Evolutionary conservation across 2,888 invertebrate genomes (phyloP).

Genomic region (Hedya salicella): DNA sequence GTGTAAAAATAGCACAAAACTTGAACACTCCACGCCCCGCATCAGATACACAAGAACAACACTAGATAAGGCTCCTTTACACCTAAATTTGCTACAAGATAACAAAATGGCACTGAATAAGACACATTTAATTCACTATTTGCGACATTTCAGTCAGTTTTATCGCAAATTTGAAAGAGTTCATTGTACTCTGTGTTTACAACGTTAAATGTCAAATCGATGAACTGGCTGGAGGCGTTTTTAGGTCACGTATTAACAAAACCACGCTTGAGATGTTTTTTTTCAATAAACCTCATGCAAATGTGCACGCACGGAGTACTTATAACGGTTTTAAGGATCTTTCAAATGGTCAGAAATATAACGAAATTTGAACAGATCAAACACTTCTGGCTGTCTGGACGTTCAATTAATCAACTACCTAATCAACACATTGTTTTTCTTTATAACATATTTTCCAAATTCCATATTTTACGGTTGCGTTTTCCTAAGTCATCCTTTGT

Average conservation of each 20-base stretch:
- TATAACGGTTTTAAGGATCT: too few relatives aligned
- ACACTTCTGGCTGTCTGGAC: too few relatives aligned
- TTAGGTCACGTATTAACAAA: neutral
- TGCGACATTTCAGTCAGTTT: conserved; percentile 57
- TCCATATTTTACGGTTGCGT: too few relatives aligned
- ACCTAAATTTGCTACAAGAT: conserved; percentile 38
- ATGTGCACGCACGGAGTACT: too few relatives aligned
- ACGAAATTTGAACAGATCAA: too few relatives aligned
- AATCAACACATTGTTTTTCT: too few relatives aligned
- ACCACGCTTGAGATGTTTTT: neutral
- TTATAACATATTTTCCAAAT: too few relatives aligned
- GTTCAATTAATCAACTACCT: too few relatives aligned
- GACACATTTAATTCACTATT: conserved; percentile 63
- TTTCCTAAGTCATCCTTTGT: too few relatives aligned
- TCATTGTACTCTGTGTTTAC: conserved; percentile 78
- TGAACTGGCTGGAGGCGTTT: conserved; percentile 37
- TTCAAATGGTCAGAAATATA: too few relatives aligned
- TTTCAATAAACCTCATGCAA: neutral
- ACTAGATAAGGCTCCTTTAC: conserved; percentile 42
- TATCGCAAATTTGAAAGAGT: conserved; percentile 58
- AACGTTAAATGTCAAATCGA: conserved; percentile 57
- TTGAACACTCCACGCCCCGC: conserved; percentile 59
- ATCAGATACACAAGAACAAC: conserved; percentile 38
- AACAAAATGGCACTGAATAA: conserved; percentile 48
- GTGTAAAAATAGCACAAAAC: conserved; percentile 49